Evolutionary conservation across 2,888 invertebrate species (phyloP).

Genomic region (Bursaphelenchus okinawaensis): DNA sequence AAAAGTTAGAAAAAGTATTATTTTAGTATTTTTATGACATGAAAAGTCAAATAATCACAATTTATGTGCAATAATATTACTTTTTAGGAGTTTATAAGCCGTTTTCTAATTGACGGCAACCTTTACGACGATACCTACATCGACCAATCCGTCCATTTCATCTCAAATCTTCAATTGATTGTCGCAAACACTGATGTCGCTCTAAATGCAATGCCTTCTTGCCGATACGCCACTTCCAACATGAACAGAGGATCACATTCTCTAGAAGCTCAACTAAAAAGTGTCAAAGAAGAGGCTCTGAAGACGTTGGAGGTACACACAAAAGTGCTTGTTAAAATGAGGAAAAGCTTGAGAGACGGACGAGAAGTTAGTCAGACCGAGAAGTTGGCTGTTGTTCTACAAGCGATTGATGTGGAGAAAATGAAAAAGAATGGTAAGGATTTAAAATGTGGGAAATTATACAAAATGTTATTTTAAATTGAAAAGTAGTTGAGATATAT

Average conservation of each 20-base stretch:
- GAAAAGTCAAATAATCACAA: too few species aligned
- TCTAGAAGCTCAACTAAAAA: slow-evolving; percentile 4
- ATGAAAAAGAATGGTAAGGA: not conserved
- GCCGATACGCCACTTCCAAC: slow-evolving; percentile 5
- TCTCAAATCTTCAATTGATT: not conserved
- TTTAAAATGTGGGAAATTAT: not conserved
- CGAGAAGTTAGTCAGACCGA: not conserved
- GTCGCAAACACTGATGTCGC: slow-evolving; percentile 9
- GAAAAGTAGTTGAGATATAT: too few species aligned
- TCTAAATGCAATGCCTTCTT: slow-evolving; percentile 8
- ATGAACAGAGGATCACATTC: slow-evolving; percentile 5
- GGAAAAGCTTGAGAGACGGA: not conserved
- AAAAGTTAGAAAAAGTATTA: too few species aligned
- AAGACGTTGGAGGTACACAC: not conserved
- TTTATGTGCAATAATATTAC: not conserved
- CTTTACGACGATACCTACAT: not conserved
- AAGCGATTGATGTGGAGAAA: not conserved
- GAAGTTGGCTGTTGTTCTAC: not conserved
- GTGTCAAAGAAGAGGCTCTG: not conserved
- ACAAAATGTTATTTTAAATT: not conserved
- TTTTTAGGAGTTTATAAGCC: slow-evolving; percentile 11
- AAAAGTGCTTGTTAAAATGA: too few species aligned
- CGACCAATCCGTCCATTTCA: not conserved
- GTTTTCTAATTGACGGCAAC: not conserved
- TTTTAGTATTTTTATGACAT: too few species aligned